Conservation (phyloP, 2,888 invertebrate genomes). For the Trichopria drosophilae region DNA sequence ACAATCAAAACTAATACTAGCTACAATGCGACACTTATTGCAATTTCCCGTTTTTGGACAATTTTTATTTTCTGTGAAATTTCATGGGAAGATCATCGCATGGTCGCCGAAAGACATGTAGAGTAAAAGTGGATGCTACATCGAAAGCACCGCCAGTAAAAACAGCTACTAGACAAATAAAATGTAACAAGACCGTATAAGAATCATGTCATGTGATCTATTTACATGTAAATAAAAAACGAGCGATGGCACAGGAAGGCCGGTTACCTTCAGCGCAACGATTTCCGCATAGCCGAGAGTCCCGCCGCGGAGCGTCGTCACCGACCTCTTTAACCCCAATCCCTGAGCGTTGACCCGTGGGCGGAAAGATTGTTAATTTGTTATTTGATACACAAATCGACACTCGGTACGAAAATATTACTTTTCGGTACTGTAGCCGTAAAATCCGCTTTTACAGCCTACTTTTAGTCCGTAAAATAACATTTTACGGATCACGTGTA, state of each 20-base stretch:
- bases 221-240: slow-evolving; percentile 13
- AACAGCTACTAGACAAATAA: slow-evolving; percentile 37
- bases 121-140: slow-evolving; percentile 52
- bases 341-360: slow-evolving; percentile 60
- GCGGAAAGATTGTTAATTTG: slow-evolving; percentile 52
- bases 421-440: too few species aligned
- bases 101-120: too few species aligned
- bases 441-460: too few species aligned
- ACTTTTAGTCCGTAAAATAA: too few species aligned
- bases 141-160: slow-evolving; percentile 53
- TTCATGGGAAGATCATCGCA: too few species aligned
- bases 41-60: too few species aligned
- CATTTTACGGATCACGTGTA: too few species aligned
- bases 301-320: slow-evolving; percentile 86
- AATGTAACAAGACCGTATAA: slow-evolving; percentile 26
- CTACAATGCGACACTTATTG: slow-evolving; percentile 23
- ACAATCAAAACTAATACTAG: slow-evolving; percentile 20
- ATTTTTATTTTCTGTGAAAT: too few species aligned
- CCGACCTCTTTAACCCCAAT: slow-evolving; percentile 88
- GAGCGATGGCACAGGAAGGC: slow-evolving; percentile 31
- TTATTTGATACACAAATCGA: too few species aligned
- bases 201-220: slow-evolving; percentile 1
- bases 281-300: slow-evolving; percentile 91
- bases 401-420: too few species aligned
- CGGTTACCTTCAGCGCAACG: slow-evolving; percentile 91